A percentile compares a stretch with the other conserved stretches of the same genome.
Evolutionary conservation across 2,797 vertebrate species (phyloP).

Genomic region (Hippopotamyrus pictus): DNA sequence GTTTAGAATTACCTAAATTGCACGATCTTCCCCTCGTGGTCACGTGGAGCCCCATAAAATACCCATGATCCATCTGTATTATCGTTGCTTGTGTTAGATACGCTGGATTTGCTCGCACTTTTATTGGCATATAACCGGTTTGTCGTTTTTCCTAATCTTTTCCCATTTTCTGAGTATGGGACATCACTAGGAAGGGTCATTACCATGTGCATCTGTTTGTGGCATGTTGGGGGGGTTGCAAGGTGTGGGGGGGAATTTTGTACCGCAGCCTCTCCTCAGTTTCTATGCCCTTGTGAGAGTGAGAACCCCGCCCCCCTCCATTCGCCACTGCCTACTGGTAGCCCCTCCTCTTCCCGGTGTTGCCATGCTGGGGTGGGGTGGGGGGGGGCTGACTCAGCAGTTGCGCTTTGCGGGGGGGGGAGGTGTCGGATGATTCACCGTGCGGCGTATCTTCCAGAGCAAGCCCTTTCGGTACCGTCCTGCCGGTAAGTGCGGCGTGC

Average conservation of each 20-base stretch:
- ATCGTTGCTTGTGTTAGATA: not conserved
- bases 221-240: not conserved
- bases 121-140: not conserved
- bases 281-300: not conserved
- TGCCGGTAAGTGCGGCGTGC: not conserved
- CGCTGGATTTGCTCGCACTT: not conserved
- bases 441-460: not conserved
- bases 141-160: not conserved
- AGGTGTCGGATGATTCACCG: not conserved
- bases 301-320: not conserved
- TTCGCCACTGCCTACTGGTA: not conserved
- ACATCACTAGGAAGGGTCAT: not conserved
- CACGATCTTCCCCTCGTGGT: not conserved
- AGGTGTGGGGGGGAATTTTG: not conserved
- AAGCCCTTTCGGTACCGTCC: not conserved
- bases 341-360: not conserved
- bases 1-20: not conserved
- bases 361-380: not conserved
- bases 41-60: not conserved
- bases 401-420: not conserved
- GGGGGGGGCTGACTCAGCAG: slow-evolving; percentile 11
- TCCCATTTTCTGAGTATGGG: not conserved
- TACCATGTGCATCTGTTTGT: not conserved
- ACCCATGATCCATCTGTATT: not conserved
- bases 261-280: not conserved